Percentiles rank a stretch among this genome's conserved stretches.
phyloP scores from a whole-genome alignment of 1,140 invertebrate genomes.

The Andrena cerasifolii region DNA sequence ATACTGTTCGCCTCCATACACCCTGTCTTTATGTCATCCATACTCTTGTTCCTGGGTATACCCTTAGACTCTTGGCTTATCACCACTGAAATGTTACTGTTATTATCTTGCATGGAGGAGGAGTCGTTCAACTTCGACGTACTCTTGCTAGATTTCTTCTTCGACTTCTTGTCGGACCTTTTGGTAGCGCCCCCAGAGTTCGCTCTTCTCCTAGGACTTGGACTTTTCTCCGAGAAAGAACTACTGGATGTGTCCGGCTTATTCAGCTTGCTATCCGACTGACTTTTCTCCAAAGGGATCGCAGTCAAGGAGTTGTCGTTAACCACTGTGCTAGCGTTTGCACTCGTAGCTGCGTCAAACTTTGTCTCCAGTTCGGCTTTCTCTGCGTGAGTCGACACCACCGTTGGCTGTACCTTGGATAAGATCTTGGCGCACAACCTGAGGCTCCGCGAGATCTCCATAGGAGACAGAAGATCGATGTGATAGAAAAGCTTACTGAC shows the following conservation, averaged over 20 bases:
- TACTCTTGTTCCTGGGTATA: slow-evolving; percentile 73
- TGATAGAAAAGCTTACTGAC: slow-evolving; percentile 84
- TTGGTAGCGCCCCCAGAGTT: slow-evolving; percentile 78
- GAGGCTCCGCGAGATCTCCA: slow-evolving; percentile 86
- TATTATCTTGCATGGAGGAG: slow-evolving; percentile 65
- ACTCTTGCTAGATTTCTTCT: slow-evolving; percentile 78
- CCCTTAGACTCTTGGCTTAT: slow-evolving; percentile 72
- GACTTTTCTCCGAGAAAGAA: slow-evolving; percentile 71
- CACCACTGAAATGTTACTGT: slow-evolving; percentile 72
- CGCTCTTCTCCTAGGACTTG: slow-evolving; percentile 76
- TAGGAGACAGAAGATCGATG: slow-evolving; percentile 84
- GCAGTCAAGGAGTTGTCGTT: slow-evolving; percentile 69
- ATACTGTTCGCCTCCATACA: slow-evolving; percentile 54
- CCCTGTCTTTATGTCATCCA: slow-evolving; percentile 75
- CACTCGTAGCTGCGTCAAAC: slow-evolving; percentile 47
- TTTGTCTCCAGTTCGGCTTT: slow-evolving; percentile 60
- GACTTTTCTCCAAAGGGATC: slow-evolving; percentile 85
- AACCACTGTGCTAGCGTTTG: slow-evolving; percentile 14
- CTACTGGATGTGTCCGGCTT: slow-evolving; percentile 75
- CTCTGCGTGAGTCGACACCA: slow-evolving; percentile 71
- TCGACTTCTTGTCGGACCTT: slow-evolving; percentile 77
- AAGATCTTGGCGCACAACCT: slow-evolving; percentile 89
- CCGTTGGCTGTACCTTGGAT: slow-evolving; percentile 88
- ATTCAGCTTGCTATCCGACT: slow-evolving; percentile 86
- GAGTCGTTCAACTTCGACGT: slow-evolving; percentile 77